Conservation (phyloP, 2,113 vertebrate species). For the Nothoprocta pentlandii region DNA sequence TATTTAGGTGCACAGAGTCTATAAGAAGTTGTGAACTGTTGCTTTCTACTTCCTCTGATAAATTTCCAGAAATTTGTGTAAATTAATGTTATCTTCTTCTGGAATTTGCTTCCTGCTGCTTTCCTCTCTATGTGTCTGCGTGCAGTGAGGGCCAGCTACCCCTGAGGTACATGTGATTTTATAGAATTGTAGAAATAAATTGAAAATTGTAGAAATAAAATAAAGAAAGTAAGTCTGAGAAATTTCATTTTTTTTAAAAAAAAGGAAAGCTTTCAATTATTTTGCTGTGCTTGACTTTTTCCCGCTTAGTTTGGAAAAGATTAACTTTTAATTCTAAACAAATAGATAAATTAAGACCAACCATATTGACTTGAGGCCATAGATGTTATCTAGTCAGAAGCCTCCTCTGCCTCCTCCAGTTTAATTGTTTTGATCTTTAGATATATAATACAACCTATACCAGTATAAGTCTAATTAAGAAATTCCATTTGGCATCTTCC, state of each 20-base stretch:
- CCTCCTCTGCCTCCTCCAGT: background rate
- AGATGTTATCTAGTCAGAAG: background rate
- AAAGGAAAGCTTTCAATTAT: background rate
- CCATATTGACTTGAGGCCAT: background rate
- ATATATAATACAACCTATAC: too few species aligned
- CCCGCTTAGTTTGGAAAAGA: background rate
- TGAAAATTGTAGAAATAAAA: background rate
- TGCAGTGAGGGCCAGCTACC: accelerated
- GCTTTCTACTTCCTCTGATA: background rate
- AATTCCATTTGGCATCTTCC: background rate
- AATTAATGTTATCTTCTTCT: background rate
- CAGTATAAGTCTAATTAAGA: background rate
- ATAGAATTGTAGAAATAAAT: background rate
- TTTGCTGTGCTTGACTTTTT: background rate
- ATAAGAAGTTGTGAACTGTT: background rate
- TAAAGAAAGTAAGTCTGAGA: background rate
- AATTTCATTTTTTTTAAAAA: background rate
- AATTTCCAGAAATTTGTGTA: background rate
- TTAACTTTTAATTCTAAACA: background rate
- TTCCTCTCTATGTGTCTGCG: background rate
- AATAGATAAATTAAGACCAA: background rate
- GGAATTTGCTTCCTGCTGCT: background rate
- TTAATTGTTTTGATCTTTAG: background rate
- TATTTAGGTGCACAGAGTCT: background rate
- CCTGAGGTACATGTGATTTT: too few species aligned